These are phyloP conservation scores for Drosophila pachea DNA, from an alignment of 1,140 invertebrate species.

Conservation along the genomic window DNA sequence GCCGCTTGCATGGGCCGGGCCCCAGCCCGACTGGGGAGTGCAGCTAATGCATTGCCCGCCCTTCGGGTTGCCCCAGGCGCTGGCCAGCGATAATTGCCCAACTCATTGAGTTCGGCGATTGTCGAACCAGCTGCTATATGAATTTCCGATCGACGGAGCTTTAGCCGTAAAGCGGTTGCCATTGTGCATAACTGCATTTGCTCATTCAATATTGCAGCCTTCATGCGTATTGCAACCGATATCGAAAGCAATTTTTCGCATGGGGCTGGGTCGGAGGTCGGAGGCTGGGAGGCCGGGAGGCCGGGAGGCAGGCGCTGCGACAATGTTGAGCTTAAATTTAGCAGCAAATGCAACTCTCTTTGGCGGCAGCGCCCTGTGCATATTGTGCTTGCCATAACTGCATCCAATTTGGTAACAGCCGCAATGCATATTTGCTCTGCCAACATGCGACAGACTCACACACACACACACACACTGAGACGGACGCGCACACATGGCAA, in stretches of 20 bases:
- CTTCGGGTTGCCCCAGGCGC: no score
- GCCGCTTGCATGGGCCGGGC: no score
- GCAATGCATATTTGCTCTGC: constrained; percentile 64
- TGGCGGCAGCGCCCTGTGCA: constrained; percentile 40
- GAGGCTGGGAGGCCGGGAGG: not conserved
- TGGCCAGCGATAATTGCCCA: no score
- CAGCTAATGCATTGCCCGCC: no score
- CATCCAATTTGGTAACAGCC: constrained; percentile 67
- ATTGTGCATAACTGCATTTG: no score
- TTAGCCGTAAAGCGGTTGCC: no score
- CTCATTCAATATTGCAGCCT: no score
- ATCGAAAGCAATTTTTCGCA: not conserved
- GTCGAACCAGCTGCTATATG: no score
- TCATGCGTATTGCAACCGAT: no score
- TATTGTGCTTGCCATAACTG: constrained; percentile 64
- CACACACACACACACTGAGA: constrained; percentile 14
- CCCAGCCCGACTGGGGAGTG: no score
- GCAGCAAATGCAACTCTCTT: constrained; percentile 48
- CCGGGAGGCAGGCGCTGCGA: not conserved
- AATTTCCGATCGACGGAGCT: no score
- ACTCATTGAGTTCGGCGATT: no score
- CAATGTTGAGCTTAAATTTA: constrained; percentile 14
- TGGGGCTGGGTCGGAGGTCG: not conserved
- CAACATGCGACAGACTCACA: constrained; percentile 28
- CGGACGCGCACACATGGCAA: constrained; percentile 7